Base-by-base conservation (phyloP, 1,140 invertebrate genomes). In the Myzus persicae region DNA sequence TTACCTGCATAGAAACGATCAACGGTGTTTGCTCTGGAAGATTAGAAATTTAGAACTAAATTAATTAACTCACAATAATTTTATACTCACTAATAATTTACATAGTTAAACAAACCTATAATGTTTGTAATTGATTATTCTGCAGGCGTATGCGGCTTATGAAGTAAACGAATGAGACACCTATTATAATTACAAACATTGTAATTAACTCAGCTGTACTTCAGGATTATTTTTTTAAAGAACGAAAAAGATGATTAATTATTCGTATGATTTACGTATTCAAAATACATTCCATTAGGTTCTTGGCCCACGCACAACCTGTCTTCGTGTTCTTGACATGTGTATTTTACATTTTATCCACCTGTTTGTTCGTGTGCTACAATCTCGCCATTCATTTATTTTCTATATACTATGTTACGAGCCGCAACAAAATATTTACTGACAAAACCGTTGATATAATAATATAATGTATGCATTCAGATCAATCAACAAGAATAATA, bases 181-280 rank as follows among this genome's bases (percentile, higher is more conserved):
- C n/a, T 54, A 54, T 26, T 26, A 38, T 89, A 89, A 89, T 89
- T 89, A 89, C 87, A 40, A 24, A 40, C 36, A 40, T 26, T 26
- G 88, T 89, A 89, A 89, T 89, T 89, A 54, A 89, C 88, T 54
- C 88, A 38, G 54, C 46, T 6, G n/a, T 20, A 54, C 46, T 40
- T 24, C n/a, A 54, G 46, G 0, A 40, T 38, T 38, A 89, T 54
- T 51, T 54, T 51, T 51, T 89, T 54, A 8, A 54, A 54, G 36
- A 54, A 89, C 88, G 9, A 40, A 89, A 89, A 89, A 89, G 8
- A 89, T 54, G 88, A 89, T 89, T 54, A 54, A 89, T 89, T 54
- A 54, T 89, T 54, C 36, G 36, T 89, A 26, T 54, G 38, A 51
- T 89, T 89, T 46, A 14, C 48, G 48, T 40, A 89, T 54, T 24